These are phyloP conservation scores for Conchocele bisecta DNA, from an alignment of 2,888 invertebrate species.

Conservation along the genomic window DNA sequence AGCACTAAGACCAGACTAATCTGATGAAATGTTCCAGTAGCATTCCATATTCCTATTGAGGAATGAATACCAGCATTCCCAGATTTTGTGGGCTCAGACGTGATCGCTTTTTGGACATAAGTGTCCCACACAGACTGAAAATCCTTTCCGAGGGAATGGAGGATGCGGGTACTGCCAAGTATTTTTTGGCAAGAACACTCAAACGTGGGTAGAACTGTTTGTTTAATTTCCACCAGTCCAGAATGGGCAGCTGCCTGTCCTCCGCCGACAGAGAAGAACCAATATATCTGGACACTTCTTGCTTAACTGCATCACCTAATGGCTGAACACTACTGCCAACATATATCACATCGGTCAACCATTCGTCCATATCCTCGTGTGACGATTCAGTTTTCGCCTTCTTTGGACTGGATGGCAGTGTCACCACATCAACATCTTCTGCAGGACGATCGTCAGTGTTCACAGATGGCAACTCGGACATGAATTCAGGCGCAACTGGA, in stretches of 20 bases:
- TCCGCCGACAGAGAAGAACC: background rate
- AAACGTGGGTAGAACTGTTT: constrained; percentile 15
- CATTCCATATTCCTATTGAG: no score
- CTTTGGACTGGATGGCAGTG: background rate
- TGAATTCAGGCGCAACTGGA: no score
- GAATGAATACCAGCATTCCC: constrained; percentile 17
- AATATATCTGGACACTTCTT: constrained; percentile 2
- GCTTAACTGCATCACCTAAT: background rate
- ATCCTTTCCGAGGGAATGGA: constrained; percentile 28
- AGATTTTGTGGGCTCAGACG: constrained; percentile 15
- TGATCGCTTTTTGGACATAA: constrained; percentile 18
- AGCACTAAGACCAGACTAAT: no score
- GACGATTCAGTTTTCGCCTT: background rate
- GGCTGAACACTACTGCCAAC: background rate
- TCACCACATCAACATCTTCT: no score
- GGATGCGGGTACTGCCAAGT: constrained; percentile 25
- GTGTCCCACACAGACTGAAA: constrained; percentile 20
- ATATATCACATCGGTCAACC: constrained; percentile 5
- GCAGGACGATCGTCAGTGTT: no score
- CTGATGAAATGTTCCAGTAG: no score
- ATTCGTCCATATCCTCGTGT: background rate
- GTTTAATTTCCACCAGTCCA: constrained; percentile 38
- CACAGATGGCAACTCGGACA: no score
- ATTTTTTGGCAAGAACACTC: constrained; percentile 17
- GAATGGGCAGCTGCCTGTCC: background rate